A percentile compares a stretch with the other conserved stretches of the same genome.
Evolutionary conservation across 2,888 invertebrate genomes (phyloP).

Genomic region (Drosophila cracens): DNA sequence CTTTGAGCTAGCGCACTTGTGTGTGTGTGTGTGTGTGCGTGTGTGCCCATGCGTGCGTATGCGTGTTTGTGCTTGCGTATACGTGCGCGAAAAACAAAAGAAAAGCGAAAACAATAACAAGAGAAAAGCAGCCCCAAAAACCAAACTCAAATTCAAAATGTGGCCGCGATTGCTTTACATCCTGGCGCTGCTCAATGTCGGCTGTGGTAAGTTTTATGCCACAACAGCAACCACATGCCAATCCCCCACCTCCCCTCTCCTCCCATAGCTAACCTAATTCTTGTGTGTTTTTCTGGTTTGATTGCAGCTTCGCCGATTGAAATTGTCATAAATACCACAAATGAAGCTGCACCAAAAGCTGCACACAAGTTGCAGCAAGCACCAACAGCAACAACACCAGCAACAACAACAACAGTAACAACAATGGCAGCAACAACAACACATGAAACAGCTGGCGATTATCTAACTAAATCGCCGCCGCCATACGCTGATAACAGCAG

Average conservation of each 20-base stretch:
- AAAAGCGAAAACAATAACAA: conserved; percentile 65
- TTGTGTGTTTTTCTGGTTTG: conserved; percentile 4
- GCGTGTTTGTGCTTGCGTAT: conserved; percentile 36
- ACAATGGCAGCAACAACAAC: conserved; percentile 29
- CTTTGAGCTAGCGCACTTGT: conserved; percentile 61
- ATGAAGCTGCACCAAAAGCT: conserved; percentile 44
- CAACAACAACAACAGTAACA: conserved; percentile 14
- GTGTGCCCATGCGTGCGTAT: conserved; percentile 22
- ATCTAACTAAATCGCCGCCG: conserved; percentile 60
- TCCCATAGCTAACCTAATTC: conserved; percentile 61
- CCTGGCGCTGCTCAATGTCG: conserved; percentile 50
- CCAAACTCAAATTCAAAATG: conserved; percentile 37
- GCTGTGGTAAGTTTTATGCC: conserved; percentile 57
- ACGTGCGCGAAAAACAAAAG: conserved; percentile 68
- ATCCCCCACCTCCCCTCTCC: neutral
- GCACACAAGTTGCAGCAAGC: conserved; percentile 46
- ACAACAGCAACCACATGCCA: neutral
- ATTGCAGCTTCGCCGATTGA: conserved; percentile 73
- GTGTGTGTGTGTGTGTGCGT: conserved; percentile 18
- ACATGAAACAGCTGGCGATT: conserved; percentile 75
- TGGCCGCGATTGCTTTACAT: conserved; percentile 50
- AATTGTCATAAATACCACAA: conserved; percentile 65
- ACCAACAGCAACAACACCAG: conserved; percentile 27
- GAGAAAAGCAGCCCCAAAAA: conserved; percentile 22
- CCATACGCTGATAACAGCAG: conserved; percentile 68